Conservation (phyloP, 2,113 vertebrate genomes). For the Synchiropus splendidus region DNA sequence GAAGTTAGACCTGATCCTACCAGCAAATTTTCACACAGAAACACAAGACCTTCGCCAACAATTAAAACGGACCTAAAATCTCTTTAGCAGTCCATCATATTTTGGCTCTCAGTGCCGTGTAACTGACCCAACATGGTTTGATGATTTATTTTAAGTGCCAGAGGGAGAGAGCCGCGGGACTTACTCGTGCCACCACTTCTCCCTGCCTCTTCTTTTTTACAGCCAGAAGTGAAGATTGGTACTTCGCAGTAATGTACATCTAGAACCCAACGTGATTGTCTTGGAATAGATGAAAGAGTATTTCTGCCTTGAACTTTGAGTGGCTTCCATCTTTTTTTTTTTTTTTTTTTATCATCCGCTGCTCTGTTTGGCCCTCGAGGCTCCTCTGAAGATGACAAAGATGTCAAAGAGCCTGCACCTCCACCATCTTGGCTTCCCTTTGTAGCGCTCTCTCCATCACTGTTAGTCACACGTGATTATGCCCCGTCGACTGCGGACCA, state of each 20-base stretch:
- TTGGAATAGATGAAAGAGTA: conserved; percentile 66
- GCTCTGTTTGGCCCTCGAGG: conserved; percentile 31
- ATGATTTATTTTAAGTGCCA: no score
- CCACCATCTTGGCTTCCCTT: conserved; percentile 44
- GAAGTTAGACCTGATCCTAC: no score
- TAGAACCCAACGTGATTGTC: conserved; percentile 58
- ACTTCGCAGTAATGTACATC: conserved; percentile 54
- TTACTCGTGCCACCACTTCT: background rate
- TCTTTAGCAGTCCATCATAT: no score
- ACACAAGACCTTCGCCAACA: no score
- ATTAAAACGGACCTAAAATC: no score
- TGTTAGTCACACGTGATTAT: conserved; percentile 65
- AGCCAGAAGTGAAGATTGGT: conserved; percentile 33
- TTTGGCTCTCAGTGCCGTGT: no score
- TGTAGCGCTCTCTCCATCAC: conserved; percentile 51
- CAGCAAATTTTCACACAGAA: no score
- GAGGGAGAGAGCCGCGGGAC: background rate
- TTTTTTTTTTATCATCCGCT: conserved; percentile 46
- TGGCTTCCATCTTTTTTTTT: conserved; percentile 64
- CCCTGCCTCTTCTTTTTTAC: background rate
- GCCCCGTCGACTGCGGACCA: conserved; percentile 51
- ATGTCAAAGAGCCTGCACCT: conserved; percentile 58
- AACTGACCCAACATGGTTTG: no score
- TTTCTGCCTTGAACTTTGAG: conserved; percentile 61
- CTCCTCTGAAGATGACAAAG: conserved; percentile 45